These are phyloP conservation scores for Chionoecetes opilio DNA, from an alignment of 1,140 invertebrate genomes.

Conservation along the genomic window DNA sequence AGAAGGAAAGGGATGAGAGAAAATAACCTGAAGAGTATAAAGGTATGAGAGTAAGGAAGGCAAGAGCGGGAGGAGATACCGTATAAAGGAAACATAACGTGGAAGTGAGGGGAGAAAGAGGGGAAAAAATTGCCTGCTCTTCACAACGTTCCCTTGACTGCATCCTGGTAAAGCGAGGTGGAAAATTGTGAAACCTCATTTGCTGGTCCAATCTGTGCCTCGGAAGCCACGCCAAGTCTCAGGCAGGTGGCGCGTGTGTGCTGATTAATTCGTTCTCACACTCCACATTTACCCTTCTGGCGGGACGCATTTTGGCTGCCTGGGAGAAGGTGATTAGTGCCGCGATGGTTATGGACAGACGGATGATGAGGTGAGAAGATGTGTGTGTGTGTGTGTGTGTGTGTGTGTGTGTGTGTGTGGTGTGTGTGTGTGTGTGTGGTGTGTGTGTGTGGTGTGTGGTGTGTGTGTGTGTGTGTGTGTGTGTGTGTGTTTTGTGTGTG, in stretches of 20 bases:
- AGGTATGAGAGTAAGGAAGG: constrained; percentile 30
- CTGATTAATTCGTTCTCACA: constrained; percentile 52
- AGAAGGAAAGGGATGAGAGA: background rate
- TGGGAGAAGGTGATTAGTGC: background rate
- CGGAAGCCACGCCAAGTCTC: background rate
- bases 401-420: too few relatives aligned
- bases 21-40: background rate
- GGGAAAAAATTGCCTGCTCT: background rate
- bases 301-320: constrained; percentile 33
- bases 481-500: too few relatives aligned
- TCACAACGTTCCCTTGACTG: background rate
- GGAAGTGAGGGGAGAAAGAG: background rate
- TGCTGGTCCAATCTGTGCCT: constrained; percentile 34
- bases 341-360: background rate
- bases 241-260: background rate
- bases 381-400: too few relatives aligned
- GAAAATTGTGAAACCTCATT: constrained; percentile 56
- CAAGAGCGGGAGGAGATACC: background rate
- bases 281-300: constrained; percentile 48
- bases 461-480: too few relatives aligned
- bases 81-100: constrained; percentile 5
- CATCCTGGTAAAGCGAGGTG: background rate
- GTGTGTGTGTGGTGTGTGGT: background rate
- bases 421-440: too few relatives aligned
- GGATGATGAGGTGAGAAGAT: too few relatives aligned